Evolutionary conservation across 1,140 invertebrate species (phyloP), one percentile per base, ranked within the genome.

Genomic region (Carposina sasakii): DNA sequence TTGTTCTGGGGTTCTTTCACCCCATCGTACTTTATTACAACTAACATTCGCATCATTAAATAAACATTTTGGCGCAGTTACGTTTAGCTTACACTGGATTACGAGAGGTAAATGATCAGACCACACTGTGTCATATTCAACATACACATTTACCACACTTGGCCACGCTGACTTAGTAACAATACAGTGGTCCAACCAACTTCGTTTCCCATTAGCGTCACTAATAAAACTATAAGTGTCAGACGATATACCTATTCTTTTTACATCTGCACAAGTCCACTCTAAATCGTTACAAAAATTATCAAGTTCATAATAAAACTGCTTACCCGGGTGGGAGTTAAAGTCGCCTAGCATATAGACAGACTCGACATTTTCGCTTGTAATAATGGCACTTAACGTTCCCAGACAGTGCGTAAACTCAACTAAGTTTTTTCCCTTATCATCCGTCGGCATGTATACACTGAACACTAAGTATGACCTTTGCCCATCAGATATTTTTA

Each of bases 121-220:
- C n/a, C 24, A 23, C 22, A 26, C 1, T n/a, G 41, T 21, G 15
- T 52, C 50, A 33, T 41, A 8, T 8, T 21, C 17, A 17, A 51
- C 17, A 44, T 22, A 16, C 1, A 51, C 21, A 26, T 28, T 36
- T 2, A 15, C 8, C 24, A 37, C 19, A 5, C 40, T 19, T 20
- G 9, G 5, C 5, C 5, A 4, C 3, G 40, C 48, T 13, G 8
- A 12, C n/a, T 17, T 40, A 13, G 34, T 26, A 4, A 23, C 21
- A 8, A 51, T 16, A 33, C 48, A 51, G 21, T 51, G 48, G 21
- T 51, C 48, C 12, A 51, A 17, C 48, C 48, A 51, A 9, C 40
- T 13, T 19, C 30, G 22, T 15, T 36, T 33, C 2, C 37, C 44
- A 15, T 34, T 22, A 2, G 36, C 17, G 12, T 47, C 30, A 45